Evolutionary conservation across 2,888 invertebrate genomes (phyloP), one percentile per base, ranked within the genome.

Genomic region (Chirona hameri): DNA sequence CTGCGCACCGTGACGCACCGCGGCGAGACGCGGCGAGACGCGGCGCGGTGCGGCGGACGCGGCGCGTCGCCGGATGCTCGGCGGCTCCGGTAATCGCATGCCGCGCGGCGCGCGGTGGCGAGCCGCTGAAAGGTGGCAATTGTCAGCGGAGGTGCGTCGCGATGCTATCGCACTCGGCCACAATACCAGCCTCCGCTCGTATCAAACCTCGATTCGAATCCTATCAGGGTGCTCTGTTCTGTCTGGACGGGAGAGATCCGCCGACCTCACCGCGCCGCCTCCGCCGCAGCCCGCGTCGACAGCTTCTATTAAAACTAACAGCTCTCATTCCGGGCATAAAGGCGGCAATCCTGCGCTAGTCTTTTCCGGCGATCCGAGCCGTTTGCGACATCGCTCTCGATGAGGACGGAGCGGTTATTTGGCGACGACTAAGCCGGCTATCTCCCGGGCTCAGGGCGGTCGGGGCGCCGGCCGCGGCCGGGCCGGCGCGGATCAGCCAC

Each of bases 281-380:
- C 7, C 69, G 69, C 29, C 69, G 65, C 69, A 29, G 14, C 69
- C 29, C 69, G 14, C 31, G 21, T 12, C 76, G 76, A 76, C 76
- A 76, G 76, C 76, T 39, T 31, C 76, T 39, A 76, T 76, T 76
- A 76, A 76, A 76, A 76, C 76, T 76, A 76, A 76, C 76, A 76
- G 76, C 76, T 76, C 76, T 76, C 76, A 76, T 76, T 76, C 39
- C 39, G 31, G 31, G 76, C 21, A 76, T 76, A 76, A 76, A 76
- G 39, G 76, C 76, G 76, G 18, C 76, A 76, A 76, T 76, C 31
- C 29, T 29, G 7, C 76, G 31, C 39, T 15, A 9, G 69, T 69
- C 69, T 69, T 27, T 76, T 76, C 76, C 31, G 39, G 76, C 76
- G 76, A 39, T 39, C 39, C 18, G 39, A 39, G 39, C 29, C 76